These are phyloP conservation scores for Halichondria panicea DNA, from an alignment of 37 sponge, comb jelly and placozoan species.

Conservation along the genomic window DNA sequence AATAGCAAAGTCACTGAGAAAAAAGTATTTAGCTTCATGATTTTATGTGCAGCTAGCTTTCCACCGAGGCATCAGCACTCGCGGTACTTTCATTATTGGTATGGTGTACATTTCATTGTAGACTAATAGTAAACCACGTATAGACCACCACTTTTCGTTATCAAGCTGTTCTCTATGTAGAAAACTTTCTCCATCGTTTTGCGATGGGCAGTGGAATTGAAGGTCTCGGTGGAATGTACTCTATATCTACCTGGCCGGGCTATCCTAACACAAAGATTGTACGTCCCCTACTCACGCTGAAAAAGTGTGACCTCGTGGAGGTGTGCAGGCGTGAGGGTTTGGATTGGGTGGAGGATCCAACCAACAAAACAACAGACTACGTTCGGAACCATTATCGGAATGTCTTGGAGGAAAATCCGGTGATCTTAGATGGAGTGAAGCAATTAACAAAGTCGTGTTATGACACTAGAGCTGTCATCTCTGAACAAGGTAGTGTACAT, in stretches of 20 bases:
- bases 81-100: too few relatives aligned
- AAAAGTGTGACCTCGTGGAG: constrained; percentile 34
- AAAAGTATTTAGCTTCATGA: too few relatives aligned
- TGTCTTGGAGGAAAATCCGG: constrained; percentile 18
- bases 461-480: constrained; percentile 5
- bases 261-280: constrained; percentile 27
- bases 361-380: constrained; percentile 21
- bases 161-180: constrained; percentile 21
- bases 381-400: constrained; percentile 37
- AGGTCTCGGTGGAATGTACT: constrained; percentile 54
- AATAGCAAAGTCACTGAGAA: too few relatives aligned
- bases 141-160: not conserved
- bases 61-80: too few relatives aligned
- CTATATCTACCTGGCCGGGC: not conserved
- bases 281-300: constrained; percentile 51
- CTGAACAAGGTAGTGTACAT: constrained; percentile 21
- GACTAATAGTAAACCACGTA: too few relatives aligned
- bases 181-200: constrained; percentile 59
- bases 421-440: not conserved
- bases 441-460: constrained; percentile 6
- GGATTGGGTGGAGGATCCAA: constrained; percentile 72
- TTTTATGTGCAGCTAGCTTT: too few relatives aligned
- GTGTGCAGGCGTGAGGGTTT: constrained; percentile 45
- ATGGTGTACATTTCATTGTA: too few relatives aligned
- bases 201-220: constrained; percentile 53